Percentiles rank a stretch among this genome's conserved stretches.
These are phyloP conservation scores for Lagria hirta DNA, from an alignment of 2,888 invertebrate genomes.

Conservation along the genomic window DNA sequence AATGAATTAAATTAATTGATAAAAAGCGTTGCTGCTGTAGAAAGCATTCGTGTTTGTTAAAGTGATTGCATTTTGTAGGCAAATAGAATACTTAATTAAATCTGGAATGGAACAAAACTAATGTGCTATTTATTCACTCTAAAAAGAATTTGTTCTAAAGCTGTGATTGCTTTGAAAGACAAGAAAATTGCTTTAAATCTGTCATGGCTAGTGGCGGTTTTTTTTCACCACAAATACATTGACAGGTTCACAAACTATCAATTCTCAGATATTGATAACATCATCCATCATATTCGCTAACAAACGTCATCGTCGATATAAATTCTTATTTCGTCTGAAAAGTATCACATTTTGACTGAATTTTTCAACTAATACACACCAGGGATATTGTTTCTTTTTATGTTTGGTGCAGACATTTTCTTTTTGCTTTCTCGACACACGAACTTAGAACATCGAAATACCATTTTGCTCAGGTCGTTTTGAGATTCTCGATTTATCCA, in stretches of 20 bases:
- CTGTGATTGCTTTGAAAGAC: no score
- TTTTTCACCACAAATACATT: constrained; percentile 30
- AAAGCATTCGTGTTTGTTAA: no score
- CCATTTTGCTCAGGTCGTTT: constrained; percentile 17
- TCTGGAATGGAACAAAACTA: no score
- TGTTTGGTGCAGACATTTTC: no score
- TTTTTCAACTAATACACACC: constrained; percentile 22
- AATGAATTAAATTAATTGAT: no score
- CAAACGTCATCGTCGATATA: constrained; percentile 33
- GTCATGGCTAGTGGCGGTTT: constrained; percentile 2
- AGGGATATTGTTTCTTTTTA: constrained; percentile 19
- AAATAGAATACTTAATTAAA: no score
- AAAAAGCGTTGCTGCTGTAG: no score
- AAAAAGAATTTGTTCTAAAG: no score
- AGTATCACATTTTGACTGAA: constrained; percentile 26
- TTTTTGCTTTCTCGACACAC: no score
- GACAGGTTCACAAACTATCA: constrained; percentile 35
- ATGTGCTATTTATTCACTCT: no score
- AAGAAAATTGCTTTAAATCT: constrained; percentile 11
- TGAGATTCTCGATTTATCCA: constrained; percentile 25
- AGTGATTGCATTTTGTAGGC: no score
- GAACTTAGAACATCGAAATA: constrained; percentile 27
- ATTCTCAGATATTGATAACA: constrained; percentile 36
- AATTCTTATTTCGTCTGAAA: constrained; percentile 12
- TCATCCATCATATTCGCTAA: constrained; percentile 36